Evolutionary conservation across 2,888 invertebrate genomes (phyloP).

Genomic region (Oxyteleia sp.): DNA sequence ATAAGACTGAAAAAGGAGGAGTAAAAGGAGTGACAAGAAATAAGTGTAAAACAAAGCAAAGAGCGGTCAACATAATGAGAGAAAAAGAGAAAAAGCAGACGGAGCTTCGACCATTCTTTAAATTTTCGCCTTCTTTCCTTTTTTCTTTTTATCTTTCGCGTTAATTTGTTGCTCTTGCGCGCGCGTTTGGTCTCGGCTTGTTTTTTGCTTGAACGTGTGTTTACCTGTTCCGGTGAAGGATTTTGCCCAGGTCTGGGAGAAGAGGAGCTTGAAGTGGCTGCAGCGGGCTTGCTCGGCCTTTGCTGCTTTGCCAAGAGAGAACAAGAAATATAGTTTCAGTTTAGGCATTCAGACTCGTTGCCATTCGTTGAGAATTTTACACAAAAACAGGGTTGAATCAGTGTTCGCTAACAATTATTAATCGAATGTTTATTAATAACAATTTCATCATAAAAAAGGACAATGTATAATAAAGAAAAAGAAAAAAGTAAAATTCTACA

Average conservation of each 20-base stretch:
- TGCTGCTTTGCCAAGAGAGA: conserved; percentile 88
- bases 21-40: conserved; percentile 37
- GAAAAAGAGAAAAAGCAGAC: conserved; percentile 33
- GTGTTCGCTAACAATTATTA: too few species aligned
- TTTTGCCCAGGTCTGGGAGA: conserved; percentile 89
- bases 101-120: conserved; percentile 19
- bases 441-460: too few species aligned
- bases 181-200: conserved; percentile 76
- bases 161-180: conserved; percentile 15
- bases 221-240: conserved; percentile 90
- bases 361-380: not conserved
- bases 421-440: too few species aligned
- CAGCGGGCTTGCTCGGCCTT: conserved; percentile 89
- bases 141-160: not conserved
- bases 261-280: conserved; percentile 88
- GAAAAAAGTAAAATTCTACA: too few species aligned
- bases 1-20: conserved; percentile 20
- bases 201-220: conserved; percentile 80
- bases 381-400: conserved; percentile 26
- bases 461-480: too few species aligned
- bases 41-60: conserved; percentile 70
- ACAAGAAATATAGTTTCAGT: conserved; percentile 85
- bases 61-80: conserved; percentile 75
- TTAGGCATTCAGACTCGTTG: conserved; percentile 71
- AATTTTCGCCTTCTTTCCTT: not conserved